These are phyloP conservation scores for Panulirus ornatus DNA, from an alignment of 1,140 invertebrate species.

Conservation along the genomic window DNA sequence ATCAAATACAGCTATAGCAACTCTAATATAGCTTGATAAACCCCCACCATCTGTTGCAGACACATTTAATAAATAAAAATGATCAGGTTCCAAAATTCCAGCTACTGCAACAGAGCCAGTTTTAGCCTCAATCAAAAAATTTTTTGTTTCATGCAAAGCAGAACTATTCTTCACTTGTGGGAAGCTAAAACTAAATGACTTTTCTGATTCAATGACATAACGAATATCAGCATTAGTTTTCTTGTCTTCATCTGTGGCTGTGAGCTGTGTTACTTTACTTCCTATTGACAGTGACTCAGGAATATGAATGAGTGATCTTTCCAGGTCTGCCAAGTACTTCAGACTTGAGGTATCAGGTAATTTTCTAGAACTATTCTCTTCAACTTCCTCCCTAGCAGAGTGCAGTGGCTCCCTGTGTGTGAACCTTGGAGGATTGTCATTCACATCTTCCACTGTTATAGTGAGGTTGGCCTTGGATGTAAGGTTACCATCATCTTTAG, in stretches of 20 bases:
- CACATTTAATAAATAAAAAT: conserved; percentile 53
- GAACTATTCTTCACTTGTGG: conserved; percentile 26
- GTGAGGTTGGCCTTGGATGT: conserved; percentile 82
- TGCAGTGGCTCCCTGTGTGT: conserved; percentile 50
- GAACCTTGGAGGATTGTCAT: conserved; percentile 87
- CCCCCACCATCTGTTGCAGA: conserved; percentile 57
- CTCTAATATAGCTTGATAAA: conserved; percentile 52
- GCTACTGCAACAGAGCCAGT: conserved; percentile 43
- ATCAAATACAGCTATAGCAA: conserved; percentile 86
- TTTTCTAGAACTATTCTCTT: conserved; percentile 49
- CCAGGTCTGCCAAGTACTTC: conserved; percentile 26
- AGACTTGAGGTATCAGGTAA: conserved; percentile 44
- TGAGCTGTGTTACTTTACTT: conserved; percentile 78
- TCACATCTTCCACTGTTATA: conserved; percentile 87
- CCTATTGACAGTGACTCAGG: conserved; percentile 79
- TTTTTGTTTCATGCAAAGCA: conserved; percentile 40
- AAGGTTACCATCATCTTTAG: conserved; percentile 86
- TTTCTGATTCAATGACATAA: conserved; percentile 52
- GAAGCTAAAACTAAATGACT: conserved; percentile 45
- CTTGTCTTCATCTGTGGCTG: conserved; percentile 80
- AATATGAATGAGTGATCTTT: conserved; percentile 75
- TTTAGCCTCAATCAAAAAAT: conserved; percentile 52
- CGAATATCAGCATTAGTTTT: conserved; percentile 72
- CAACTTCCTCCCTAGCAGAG: conserved; percentile 32
- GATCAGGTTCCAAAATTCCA: conserved; percentile 46